These are phyloP conservation scores for Brachyrhaphis roseni DNA, from an alignment of 2,797 vertebrate species.

Conservation along the genomic window DNA sequence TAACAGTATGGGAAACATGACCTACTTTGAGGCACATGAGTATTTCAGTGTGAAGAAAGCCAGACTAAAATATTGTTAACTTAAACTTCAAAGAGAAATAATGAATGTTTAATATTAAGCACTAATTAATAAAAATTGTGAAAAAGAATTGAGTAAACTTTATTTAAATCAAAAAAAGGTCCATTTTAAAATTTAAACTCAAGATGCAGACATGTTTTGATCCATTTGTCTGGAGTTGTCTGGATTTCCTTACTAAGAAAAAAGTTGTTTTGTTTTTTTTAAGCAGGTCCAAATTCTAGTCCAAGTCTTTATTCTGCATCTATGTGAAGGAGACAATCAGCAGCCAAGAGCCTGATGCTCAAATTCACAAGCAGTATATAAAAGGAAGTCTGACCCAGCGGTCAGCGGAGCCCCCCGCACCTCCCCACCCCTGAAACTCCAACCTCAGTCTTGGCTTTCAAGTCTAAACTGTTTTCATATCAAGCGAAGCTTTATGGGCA, in stretches of 20 bases:
- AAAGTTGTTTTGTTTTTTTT: conserved; percentile 21
- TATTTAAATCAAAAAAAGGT: not conserved
- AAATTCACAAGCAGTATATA: conserved; percentile 46
- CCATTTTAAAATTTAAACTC: not conserved
- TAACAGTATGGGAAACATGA: not conserved
- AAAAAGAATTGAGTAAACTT: not conserved
- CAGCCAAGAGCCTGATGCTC: conserved; percentile 32
- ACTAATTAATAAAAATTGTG: not conserved
- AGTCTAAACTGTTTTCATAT: conserved; percentile 72
- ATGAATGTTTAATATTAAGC: not conserved
- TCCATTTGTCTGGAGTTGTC: not conserved
- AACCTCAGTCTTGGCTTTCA: conserved; percentile 57
- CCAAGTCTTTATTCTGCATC: conserved; percentile 43
- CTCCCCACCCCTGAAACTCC: not conserved
- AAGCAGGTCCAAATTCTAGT: conserved; percentile 60
- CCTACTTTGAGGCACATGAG: conserved; percentile 3
- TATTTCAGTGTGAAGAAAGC: conserved; percentile 1
- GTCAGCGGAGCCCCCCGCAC: not conserved
- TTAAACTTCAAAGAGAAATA: not conserved
- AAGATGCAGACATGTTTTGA: not conserved
- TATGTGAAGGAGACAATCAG: conserved; percentile 62
- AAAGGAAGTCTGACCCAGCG: conserved; percentile 40
- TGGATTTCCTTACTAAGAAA: conserved; percentile 13
- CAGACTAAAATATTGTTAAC: not conserved
- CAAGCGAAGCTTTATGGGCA: conserved; percentile 54